phyloP scores from a whole-genome alignment of 2,113 vertebrate genomes.

The Physeter macrocephalus region DNA sequence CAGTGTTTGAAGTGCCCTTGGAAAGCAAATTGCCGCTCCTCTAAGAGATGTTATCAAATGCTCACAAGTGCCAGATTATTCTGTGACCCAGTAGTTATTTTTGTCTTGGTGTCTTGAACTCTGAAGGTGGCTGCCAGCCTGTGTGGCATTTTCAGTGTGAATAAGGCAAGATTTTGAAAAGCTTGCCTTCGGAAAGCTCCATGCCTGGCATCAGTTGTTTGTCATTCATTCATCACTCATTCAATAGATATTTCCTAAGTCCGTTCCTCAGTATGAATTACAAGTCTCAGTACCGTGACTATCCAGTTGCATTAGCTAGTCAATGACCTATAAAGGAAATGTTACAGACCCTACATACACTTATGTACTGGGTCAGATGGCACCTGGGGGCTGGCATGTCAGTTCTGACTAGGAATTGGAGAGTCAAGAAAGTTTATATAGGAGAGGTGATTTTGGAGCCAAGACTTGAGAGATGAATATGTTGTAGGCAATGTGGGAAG shows the following conservation, averaged over 20 bases:
- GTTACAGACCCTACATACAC: not conserved
- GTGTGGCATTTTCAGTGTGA: not conserved
- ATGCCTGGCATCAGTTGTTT: not conserved
- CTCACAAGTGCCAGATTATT: not conserved
- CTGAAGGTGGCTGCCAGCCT: not conserved
- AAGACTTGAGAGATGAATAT: not conserved
- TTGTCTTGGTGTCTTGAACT: not conserved
- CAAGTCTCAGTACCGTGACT: not conserved
- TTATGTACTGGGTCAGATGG: not conserved
- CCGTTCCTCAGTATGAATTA: not conserved
- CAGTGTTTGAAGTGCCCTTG: not conserved
- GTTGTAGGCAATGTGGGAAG: rapidly evolving
- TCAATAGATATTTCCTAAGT: not conserved
- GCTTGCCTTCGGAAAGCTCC: not conserved
- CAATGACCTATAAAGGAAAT: not conserved
- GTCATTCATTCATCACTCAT: not conserved
- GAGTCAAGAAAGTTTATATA: not conserved
- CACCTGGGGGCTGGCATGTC: not conserved
- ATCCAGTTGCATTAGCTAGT: not conserved
- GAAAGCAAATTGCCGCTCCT: rapidly evolving
- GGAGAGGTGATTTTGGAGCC: not conserved
- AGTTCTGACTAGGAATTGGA: not conserved
- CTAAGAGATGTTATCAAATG: not conserved
- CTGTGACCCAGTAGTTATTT: not conserved
- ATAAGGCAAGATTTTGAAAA: not conserved